Conservation (phyloP, 2,113 vertebrate species). For the Muntiacus reevesi region DNA sequence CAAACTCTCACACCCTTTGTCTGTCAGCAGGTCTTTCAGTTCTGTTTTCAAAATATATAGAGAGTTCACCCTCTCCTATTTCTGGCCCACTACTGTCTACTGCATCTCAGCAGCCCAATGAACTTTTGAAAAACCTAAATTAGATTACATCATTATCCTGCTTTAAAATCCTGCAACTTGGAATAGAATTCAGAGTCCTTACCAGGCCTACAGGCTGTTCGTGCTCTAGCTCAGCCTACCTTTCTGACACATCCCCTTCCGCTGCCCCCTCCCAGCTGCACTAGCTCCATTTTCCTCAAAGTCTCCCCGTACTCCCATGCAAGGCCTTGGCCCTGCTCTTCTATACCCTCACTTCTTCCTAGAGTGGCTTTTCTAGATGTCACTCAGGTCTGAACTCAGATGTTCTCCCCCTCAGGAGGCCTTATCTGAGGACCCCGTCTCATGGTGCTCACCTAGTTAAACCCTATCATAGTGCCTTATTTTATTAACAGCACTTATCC, state of each 20-base stretch:
- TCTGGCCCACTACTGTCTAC: background rate
- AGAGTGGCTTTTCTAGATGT: background rate
- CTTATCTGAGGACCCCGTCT: background rate
- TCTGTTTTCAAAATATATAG: background rate
- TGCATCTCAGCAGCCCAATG: background rate
- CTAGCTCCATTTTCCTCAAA: background rate
- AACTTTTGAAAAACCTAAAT: background rate
- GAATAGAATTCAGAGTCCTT: background rate
- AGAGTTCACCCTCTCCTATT: background rate
- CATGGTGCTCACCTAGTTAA: background rate
- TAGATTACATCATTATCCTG: background rate
- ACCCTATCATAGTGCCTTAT: background rate
- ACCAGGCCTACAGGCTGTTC: background rate
- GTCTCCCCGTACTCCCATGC: rapidly evolving
- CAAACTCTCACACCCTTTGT: background rate
- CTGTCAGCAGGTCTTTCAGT: background rate
- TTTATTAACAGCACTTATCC: background rate
- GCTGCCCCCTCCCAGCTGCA: background rate
- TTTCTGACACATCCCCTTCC: no score
- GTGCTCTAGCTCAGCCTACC: background rate
- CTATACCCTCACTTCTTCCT: background rate
- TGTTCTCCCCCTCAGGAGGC: background rate
- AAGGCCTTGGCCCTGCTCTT: background rate
- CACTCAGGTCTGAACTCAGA: background rate
- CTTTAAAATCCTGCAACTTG: background rate